Evolutionary conservation across 2,113 vertebrate genomes (phyloP), one percentile per base, ranked within the genome.

Genomic region (Sterrhoptilus dennistouni): DNA sequence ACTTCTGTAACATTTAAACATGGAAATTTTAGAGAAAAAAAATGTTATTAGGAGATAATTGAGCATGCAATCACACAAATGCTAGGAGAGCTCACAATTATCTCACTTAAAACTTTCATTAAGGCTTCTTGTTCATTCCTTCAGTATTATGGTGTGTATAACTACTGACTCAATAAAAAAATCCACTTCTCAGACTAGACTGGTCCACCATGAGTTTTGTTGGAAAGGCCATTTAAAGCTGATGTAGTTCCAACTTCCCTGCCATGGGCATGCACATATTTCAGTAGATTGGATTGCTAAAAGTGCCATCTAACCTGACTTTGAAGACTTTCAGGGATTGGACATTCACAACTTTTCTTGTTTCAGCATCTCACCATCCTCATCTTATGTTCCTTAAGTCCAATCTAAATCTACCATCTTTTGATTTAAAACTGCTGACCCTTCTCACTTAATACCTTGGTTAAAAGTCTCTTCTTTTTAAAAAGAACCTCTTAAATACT

Each of bases 191-290:
- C 22, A 80, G 27, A 42, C 18, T 54, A 79, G 9, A 64, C 22
- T 24, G 27, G 33, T 15, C 20, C 38, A 68, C 8, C 25, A 60
- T 19, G 29, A 56, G 6, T 29, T 89, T 23, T 53, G 9, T 44
- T 76, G 25, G 29, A 83, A 79, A 11, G 11, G 3, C 27, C 8
- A 13, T 88, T 72, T 85, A 85, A 50, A 60, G 2, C 12, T 60
- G 5, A 47, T 13, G 17, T 31, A 23, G 24, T 74, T 69, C 15
- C 25, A 85, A 10, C 6, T 29, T 4, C 5, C 3, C 4, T 69
- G 12, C 3, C 22, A 54, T 4, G 1, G 8, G 2, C 22, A 50
- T 4, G 13, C 5, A 29, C 6, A n/a, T 6, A 14, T 47, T 65
- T 25, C 40, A 69, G 44, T n/a, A 42, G 54, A 61, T 14, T 3